Evolutionary conservation across 2,797 vertebrate species (phyloP).

Genomic region (Paramormyrops hopkinsi): DNA sequence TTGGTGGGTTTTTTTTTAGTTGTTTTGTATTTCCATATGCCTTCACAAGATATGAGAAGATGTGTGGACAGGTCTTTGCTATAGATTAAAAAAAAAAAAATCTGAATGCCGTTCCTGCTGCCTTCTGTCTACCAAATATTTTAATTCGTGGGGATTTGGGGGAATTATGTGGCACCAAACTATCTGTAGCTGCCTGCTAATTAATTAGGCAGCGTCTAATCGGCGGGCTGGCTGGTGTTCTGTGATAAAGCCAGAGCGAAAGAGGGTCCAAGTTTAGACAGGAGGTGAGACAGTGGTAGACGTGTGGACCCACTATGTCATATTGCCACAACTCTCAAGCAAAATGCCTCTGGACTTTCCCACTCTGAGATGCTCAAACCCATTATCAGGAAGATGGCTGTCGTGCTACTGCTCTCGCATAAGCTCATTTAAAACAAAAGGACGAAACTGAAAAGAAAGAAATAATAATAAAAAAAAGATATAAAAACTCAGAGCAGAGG

Average conservation of each 20-base stretch:
- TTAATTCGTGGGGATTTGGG: slow-evolving; percentile 26
- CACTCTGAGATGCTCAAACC: slow-evolving; percentile 30
- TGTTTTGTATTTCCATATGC: not conserved
- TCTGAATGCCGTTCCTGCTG: slow-evolving; percentile 18
- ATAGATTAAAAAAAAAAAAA: not conserved
- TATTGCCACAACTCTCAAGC: not conserved
- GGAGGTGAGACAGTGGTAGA: slow-evolving; percentile 25
- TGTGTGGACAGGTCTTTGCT: not conserved
- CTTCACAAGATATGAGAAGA: not conserved
- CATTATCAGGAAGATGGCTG: slow-evolving; percentile 41
- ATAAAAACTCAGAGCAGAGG: slow-evolving; percentile 15
- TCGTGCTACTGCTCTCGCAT: slow-evolving; percentile 20
- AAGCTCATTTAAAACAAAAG: slow-evolving; percentile 25
- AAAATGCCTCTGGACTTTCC: not conserved
- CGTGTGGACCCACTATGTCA: slow-evolving; percentile 10
- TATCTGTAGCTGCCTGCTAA: slow-evolving; percentile 58
- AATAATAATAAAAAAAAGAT: slow-evolving; percentile 44
- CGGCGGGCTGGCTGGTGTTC: slow-evolving; percentile 56
- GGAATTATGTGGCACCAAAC: slow-evolving; percentile 31
- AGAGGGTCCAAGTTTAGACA: slow-evolving; percentile 50
- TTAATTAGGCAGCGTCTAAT: slow-evolving; percentile 60
- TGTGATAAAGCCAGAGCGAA: slow-evolving; percentile 62
- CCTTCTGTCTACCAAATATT: slow-evolving; percentile 46
- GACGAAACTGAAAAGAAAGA: slow-evolving; percentile 17
- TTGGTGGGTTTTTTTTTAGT: not conserved